Conservation (phyloP, 2,797 vertebrate species). For the Myotis pilosus region DNA sequence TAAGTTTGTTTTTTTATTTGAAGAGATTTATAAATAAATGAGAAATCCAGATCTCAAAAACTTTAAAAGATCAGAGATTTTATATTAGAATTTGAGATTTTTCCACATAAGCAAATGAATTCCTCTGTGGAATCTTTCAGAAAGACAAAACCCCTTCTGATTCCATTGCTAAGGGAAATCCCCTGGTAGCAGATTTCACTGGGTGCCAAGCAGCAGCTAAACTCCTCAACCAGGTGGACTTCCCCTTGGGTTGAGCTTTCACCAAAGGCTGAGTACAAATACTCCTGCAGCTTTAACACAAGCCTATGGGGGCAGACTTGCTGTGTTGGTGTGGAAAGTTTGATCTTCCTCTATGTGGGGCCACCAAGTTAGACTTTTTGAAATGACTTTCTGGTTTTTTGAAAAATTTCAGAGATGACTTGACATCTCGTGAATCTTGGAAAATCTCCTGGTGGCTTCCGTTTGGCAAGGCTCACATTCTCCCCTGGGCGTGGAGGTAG, state of each 20-base stretch:
- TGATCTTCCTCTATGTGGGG: slow-evolving; percentile 63
- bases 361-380: slow-evolving; percentile 67
- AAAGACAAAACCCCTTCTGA: slow-evolving; percentile 39
- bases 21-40: slow-evolving; percentile 52
- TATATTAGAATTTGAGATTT: slow-evolving; percentile 41
- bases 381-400: slow-evolving; percentile 80
- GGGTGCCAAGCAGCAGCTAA: slow-evolving; percentile 1
- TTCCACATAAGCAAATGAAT: slow-evolving; percentile 55
- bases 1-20: slow-evolving; percentile 9
- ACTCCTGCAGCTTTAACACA: slow-evolving; percentile 32
- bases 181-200: slow-evolving; percentile 45
- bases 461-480: slow-evolving; percentile 52
- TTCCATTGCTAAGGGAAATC: slow-evolving; percentile 60
- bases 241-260: slow-evolving; percentile 58
- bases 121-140: slow-evolving; percentile 69
- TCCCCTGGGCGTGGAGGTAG: slow-evolving; percentile 54
- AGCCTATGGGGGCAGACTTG: slow-evolving; percentile 39
- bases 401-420: slow-evolving; percentile 76
- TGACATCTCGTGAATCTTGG: slow-evolving; percentile 74
- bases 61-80: slow-evolving; percentile 2
- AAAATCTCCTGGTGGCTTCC: slow-evolving; percentile 68
- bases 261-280: not conserved
- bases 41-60: slow-evolving; percentile 47
- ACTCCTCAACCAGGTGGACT: slow-evolving; percentile 50
- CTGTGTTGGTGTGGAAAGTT: slow-evolving; percentile 69